Conservation (phyloP, 2,113 vertebrate species). For the Capricornis sumatraensis region DNA sequence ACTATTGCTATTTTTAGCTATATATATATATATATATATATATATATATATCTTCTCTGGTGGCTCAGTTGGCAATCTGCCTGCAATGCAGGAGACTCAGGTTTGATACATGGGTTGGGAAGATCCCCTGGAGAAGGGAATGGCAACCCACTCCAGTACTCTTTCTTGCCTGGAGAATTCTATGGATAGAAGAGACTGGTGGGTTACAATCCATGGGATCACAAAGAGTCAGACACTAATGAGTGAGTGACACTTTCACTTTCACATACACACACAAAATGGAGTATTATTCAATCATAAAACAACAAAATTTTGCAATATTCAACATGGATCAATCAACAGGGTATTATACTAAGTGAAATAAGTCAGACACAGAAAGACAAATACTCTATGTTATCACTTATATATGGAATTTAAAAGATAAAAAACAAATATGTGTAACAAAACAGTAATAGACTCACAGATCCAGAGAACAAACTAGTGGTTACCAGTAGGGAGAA, state of each 20-base stretch:
- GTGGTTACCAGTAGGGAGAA: neutral
- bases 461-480: neutral
- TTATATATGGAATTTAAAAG: neutral
- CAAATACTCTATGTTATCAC: neutral
- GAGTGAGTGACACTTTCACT: neutral
- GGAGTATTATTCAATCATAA: neutral
- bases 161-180: neutral
- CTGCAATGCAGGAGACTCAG: neutral
- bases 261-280: neutral
- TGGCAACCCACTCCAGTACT: neutral
- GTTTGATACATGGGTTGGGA: neutral
- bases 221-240: neutral
- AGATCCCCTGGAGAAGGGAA: neutral
- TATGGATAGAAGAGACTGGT: neutral
- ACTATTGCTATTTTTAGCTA: neutral
- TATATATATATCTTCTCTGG: neutral
- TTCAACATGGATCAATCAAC: neutral
- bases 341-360: neutral
- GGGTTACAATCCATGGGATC: neutral
- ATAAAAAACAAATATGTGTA: neutral
- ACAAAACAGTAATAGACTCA: neutral
- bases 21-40: no score
- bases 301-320: neutral
- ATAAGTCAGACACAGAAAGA: neutral
- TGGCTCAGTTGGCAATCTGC: neutral